Evolutionary conservation across 2,888 invertebrate species (phyloP), one percentile per base, ranked within the genome.

Genomic region (Xestia ashworthii): DNA sequence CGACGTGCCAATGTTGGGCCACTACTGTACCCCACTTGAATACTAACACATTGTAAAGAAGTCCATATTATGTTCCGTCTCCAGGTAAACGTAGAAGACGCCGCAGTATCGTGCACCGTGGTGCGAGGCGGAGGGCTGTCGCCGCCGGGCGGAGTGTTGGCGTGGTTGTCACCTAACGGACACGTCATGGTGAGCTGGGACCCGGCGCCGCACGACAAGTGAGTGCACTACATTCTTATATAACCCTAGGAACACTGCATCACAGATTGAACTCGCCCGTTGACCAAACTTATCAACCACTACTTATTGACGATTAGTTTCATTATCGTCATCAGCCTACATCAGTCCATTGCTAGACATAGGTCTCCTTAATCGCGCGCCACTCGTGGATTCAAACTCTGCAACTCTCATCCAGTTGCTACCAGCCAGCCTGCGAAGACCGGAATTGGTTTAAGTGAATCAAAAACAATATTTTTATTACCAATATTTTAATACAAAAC

Each of bases 181-280:
- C 97, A 97, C 88, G 97, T 97, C 90, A 94, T 98, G 85, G 95
- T 98, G 53, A 97, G 96, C 90, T 98, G 98, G 98, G 95, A 97
- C 80, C 97, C 97, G 82, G 92, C 94, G 5, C 93, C 84, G 5
- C 88, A 96, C 25, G 92, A 95, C 32, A 89, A 91, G 12, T 90
- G 86, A 8, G 64, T 64, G 11, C n/a, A 0, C 19, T 19, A 2
- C 6, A 0, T 3, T 9, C 4, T 22, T 0, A 22, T 44, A 6
- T 6, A 48, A 3, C 19, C 5, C 14, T 1, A n/a, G 3, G 5
- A 58, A 60, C 32, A 22, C 9, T 14, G 58, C 14, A 6, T 14
- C 14, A 58, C 25, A 58, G 58, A 25, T 32, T 32, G 1, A 2
- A 16, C 3, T 3, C 3, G 8, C 3, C 6, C 25, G 6, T n/a